Evolutionary conservation across 2,113 vertebrate species (phyloP).

Genomic region (Eurystomus gularis): DNA sequence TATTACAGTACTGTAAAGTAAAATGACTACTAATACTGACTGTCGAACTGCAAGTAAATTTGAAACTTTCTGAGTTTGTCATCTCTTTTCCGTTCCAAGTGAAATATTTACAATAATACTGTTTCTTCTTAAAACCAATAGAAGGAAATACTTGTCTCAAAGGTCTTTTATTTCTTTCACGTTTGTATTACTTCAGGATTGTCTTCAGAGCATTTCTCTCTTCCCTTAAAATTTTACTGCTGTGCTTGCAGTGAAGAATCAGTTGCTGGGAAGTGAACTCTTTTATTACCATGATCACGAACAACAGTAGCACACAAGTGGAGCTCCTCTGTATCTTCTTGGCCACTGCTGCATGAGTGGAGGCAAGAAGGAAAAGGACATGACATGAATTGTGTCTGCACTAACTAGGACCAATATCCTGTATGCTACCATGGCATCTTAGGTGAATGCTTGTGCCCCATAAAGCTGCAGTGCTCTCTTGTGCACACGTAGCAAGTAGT

Average conservation of each 20-base stretch:
- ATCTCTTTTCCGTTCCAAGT: background rate
- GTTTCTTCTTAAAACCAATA: conserved; percentile 33
- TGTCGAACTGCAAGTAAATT: background rate
- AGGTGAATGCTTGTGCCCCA: background rate
- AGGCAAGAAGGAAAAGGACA: background rate
- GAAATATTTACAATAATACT: background rate
- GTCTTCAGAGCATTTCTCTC: conserved; percentile 34
- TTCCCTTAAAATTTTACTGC: conserved; percentile 12
- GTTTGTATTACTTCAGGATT: background rate
- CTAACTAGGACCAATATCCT: background rate
- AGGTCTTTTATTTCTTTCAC: conserved; percentile 1
- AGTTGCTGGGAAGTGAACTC: background rate
- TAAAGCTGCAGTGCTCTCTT: background rate
- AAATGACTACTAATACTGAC: background rate
- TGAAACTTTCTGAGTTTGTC: background rate
- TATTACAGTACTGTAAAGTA: background rate
- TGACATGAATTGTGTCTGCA: background rate
- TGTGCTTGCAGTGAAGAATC: background rate
- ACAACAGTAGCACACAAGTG: background rate
- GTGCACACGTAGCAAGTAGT: accelerated
- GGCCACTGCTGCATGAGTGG: background rate
- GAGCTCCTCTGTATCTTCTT: background rate
- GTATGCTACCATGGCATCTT: background rate
- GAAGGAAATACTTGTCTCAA: conserved; percentile 15
- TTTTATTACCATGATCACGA: background rate